Conservation (phyloP, 1,140 invertebrate species). For the Bombus difficillimus region DNA sequence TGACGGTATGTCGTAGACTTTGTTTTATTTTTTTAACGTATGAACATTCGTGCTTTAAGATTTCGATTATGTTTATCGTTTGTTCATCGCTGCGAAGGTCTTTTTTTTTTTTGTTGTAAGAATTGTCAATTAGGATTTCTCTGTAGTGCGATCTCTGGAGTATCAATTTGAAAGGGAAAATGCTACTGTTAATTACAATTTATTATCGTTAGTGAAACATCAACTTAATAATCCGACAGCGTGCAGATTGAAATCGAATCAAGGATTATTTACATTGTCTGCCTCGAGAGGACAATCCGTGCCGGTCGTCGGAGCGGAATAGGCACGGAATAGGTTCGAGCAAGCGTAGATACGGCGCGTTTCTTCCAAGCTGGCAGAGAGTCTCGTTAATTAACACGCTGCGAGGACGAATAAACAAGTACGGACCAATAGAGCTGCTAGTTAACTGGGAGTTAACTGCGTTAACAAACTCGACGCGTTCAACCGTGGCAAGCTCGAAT, state of each 20-base stretch:
- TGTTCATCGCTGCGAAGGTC: no score
- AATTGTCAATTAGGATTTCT: no score
- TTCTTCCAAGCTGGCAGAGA: neutral
- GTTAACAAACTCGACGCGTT: conserved; percentile 45
- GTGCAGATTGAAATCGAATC: neutral
- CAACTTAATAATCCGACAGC: no score
- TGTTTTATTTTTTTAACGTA: neutral
- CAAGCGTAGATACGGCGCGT: neutral
- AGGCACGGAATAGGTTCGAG: neutral
- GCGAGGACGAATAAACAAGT: neutral
- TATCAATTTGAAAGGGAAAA: no score
- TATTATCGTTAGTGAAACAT: no score
- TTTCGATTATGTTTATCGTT: no score
- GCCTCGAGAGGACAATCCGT: neutral
- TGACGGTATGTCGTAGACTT: no score
- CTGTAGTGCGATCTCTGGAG: no score
- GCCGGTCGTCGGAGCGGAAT: neutral
- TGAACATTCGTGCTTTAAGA: no score
- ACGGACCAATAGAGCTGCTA: neutral
- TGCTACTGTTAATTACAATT: no score
- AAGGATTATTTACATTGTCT: neutral
- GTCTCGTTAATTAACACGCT: conserved; percentile 14
- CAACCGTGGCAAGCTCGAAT: neutral
- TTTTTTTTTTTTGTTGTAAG: no score
- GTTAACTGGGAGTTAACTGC: conserved; percentile 28